A percentile compares a stretch with the other conserved stretches of the same genome.
phyloP scores from a whole-genome alignment of 2,113 vertebrate genomes.

The Setophaga kirtlandii region DNA sequence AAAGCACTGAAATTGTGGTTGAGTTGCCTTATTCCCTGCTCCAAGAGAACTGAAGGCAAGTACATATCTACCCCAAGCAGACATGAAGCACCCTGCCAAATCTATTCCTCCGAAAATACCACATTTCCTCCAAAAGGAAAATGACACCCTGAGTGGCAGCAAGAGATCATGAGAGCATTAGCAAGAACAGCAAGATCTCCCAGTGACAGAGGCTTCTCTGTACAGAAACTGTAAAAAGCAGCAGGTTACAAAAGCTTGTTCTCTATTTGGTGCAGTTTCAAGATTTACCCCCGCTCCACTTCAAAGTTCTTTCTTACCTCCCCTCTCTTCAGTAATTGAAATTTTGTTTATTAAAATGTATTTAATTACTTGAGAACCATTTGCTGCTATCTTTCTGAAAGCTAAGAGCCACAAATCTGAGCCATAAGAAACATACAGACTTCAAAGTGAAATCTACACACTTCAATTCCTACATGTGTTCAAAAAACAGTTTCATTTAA shows the following conservation, averaged over 20 bases:
- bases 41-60: background rate
- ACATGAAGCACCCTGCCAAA: background rate
- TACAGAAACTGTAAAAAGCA: background rate
- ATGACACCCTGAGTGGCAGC: background rate
- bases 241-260: background rate
- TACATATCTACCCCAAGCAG: background rate
- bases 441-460: slow-evolving; percentile 65
- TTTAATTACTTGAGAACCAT: slow-evolving; percentile 15
- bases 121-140: background rate
- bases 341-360: slow-evolving; percentile 42
- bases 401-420: slow-evolving; percentile 63
- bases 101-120: background rate
- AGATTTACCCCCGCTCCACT: background rate
- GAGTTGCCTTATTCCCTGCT: background rate
- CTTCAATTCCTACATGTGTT: slow-evolving; percentile 38
- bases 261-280: slow-evolving; percentile 7
- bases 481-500: slow-evolving; percentile 28
- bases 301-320: slow-evolving; percentile 30
- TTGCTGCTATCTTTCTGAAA: slow-evolving; percentile 31
- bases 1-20: background rate
- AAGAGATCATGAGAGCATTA: background rate
- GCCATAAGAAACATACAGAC: slow-evolving; percentile 49
- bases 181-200: background rate
- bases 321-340: background rate
- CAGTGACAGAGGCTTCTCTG: background rate